Evolutionary conservation across 2,888 invertebrate species (phyloP), one percentile per base, ranked within the genome.

Genomic region (Mongoloraphidia duomilia): DNA sequence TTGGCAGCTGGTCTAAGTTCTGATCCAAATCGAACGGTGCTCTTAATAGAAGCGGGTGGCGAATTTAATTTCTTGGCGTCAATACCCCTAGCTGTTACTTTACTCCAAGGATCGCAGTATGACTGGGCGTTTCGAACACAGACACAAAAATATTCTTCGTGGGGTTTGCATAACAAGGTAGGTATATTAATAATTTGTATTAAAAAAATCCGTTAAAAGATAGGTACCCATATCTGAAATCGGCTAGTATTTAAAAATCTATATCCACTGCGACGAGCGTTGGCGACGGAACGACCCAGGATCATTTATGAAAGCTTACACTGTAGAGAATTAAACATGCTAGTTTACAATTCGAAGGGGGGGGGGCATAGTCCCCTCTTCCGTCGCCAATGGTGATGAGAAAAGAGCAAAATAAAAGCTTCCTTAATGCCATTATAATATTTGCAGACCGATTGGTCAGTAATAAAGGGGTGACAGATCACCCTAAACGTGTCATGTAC

Each of bases 31-130:
- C 65, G 66, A 3, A 74, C 71, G 13, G 77, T 85, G 0, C 63
- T 85, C 34, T 65, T 85, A 0, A 62, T 85, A 2, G 85, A 85
- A 63, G 83, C 84, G 0, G 85, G 85, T 0, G 77, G 75, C 40
- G 72, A 77, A 53, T 83, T 84, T 69, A 77, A 77, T 6, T 78
- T 76, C 64, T 66, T 81, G 49, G 74, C 79, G 1, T 73, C 73
- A 50, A 72, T 83, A 50, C 84, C 85, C 0, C 60, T 84, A 13
- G 71, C 79, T 0, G 72, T 84, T 0, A 82, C 83, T 0, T 72
- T 81, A 2, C 72, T 82, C 35, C 84, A 85, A 60, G 75, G 74
- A 46, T 76, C 81, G 0, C 65, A 74, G 1, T 72, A 76, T 55
- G 84, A 85, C 62, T 85, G 85, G 85, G 67, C 74, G 0, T 82